Conservation (phyloP, 2,113 vertebrate species). For the Mastomys coucha region DNA sequence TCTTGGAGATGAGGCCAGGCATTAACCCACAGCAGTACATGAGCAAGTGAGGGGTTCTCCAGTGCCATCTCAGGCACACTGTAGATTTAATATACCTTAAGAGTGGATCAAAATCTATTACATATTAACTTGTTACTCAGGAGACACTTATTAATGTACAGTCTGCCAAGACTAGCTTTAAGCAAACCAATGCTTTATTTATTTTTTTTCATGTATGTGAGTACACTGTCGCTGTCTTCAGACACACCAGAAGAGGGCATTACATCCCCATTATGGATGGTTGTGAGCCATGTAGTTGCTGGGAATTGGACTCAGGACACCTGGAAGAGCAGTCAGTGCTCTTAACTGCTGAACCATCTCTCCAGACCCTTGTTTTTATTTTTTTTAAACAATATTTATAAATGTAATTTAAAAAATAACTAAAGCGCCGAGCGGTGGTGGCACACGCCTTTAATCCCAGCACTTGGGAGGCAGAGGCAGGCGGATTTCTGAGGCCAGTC, state of each 20-base stretch:
- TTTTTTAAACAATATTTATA: neutral
- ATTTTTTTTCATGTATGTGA: too few relatives aligned
- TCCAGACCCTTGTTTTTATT: neutral
- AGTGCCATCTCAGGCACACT: neutral
- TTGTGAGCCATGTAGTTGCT: too few relatives aligned
- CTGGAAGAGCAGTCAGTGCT: too few relatives aligned
- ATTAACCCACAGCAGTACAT: neutral
- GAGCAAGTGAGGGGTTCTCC: neutral
- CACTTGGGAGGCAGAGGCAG: too few relatives aligned
- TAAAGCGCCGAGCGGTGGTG: too few relatives aligned
- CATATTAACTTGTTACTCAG: neutral
- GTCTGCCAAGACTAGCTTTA: neutral
- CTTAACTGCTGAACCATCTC: too few relatives aligned
- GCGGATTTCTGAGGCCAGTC: too few relatives aligned
- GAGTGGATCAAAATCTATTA: neutral
- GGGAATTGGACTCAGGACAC: too few relatives aligned
- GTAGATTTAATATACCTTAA: neutral
- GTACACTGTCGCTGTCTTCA: too few relatives aligned
- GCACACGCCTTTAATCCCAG: too few relatives aligned
- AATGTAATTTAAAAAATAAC: neutral
- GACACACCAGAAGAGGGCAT: too few relatives aligned
- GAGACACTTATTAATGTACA: neutral
- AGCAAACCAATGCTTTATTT: slow-evolving; percentile 3
- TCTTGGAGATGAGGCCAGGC: neutral
- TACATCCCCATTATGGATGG: too few relatives aligned